phyloP scores from a whole-genome alignment of 2,797 vertebrate species.

The Amblyraja radiata region DNA sequence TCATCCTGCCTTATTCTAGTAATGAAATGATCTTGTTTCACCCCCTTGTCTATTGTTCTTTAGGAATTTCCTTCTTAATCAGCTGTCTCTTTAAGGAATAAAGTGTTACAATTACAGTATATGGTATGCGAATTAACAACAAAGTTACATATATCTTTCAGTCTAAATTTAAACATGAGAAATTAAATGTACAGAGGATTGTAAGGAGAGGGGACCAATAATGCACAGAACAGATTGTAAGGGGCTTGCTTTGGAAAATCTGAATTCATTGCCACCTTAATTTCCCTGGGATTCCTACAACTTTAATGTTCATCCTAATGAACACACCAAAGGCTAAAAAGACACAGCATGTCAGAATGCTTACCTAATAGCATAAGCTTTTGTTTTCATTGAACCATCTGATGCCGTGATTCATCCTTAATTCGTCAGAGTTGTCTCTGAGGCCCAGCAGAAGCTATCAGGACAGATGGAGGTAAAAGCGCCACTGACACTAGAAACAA shows the following conservation, averaged over 20 bases:
- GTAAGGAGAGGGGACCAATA: too few species aligned
- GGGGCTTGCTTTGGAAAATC: neutral
- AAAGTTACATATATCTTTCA: neutral
- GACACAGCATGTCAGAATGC: too few species aligned
- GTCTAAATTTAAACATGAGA: neutral
- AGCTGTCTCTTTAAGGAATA: neutral
- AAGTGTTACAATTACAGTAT: neutral
- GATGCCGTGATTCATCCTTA: too few species aligned
- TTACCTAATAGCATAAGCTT: too few species aligned
- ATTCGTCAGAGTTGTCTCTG: too few species aligned
- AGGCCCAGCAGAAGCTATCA: too few species aligned
- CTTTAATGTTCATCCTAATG: too few species aligned
- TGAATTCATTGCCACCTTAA: neutral
- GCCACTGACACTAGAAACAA: too few species aligned
- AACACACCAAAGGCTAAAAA: too few species aligned
- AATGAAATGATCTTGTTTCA: neutral
- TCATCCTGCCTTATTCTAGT: neutral
- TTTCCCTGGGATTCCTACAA: too few species aligned
- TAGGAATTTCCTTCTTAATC: neutral
- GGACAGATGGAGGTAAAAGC: too few species aligned
- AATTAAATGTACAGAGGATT: neutral
- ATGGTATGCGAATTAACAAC: neutral
- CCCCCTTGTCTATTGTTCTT: neutral
- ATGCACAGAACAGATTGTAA: neutral
- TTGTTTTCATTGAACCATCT: too few species aligned